Conservation (phyloP, 53 echinoderm and acorn worm species). For the Astropecten irregularis region DNA sequence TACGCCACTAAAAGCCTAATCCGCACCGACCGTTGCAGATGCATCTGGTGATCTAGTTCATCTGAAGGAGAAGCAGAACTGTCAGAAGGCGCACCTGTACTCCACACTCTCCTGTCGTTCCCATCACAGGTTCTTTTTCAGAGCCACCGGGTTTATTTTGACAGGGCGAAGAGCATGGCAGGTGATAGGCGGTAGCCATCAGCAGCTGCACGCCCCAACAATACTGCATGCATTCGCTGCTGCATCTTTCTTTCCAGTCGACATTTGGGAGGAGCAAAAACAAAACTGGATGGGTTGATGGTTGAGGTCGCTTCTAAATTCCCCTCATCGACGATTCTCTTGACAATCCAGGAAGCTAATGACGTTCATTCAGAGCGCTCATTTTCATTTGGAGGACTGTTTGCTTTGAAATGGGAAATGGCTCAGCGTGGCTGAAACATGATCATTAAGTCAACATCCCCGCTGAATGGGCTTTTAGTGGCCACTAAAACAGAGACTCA, state of each 20-base stretch:
- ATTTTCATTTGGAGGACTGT: not conserved
- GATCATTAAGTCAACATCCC: not conserved
- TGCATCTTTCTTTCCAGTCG: too few relatives aligned
- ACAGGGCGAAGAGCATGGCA: not conserved
- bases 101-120: constrained; percentile 1
- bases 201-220: too few relatives aligned
- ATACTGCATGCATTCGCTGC: too few relatives aligned
- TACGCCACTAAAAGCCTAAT: too few relatives aligned
- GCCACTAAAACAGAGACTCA: too few relatives aligned
- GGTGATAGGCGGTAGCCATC: not conserved
- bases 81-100: constrained; percentile 22
- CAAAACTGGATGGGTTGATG: too few relatives aligned
- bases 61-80: too few relatives aligned
- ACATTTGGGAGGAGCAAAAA: too few relatives aligned
- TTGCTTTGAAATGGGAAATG: constrained; percentile 36
- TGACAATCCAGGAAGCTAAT: constrained; percentile 3
- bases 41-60: too few relatives aligned
- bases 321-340: not conserved
- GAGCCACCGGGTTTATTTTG: not conserved
- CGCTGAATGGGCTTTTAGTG: too few relatives aligned
- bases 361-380: not conserved
- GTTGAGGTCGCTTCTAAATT: too few relatives aligned
- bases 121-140: not conserved
- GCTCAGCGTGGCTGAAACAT: not conserved
- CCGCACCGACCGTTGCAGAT: too few relatives aligned